Evolutionary conservation across 2,113 vertebrate species (phyloP).

Genomic region (Calidris pugnax): DNA sequence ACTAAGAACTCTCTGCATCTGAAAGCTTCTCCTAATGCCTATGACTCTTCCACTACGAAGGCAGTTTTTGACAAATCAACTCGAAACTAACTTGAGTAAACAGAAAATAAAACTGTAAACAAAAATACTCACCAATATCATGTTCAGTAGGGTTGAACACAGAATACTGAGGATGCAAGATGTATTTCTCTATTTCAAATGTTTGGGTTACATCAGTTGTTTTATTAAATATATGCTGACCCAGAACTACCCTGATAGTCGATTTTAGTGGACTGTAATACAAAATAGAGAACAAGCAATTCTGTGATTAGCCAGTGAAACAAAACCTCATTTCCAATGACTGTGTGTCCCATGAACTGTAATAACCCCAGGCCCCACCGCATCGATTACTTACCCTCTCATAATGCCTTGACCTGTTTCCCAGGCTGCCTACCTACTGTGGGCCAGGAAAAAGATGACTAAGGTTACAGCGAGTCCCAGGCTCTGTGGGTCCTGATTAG

Average conservation of each 20-base stretch:
- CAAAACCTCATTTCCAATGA: neutral
- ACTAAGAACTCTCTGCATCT: neutral
- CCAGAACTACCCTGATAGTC: constrained; percentile 85
- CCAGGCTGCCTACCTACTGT: neutral
- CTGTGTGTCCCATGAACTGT: neutral
- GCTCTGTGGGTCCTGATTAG: neutral
- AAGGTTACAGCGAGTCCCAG: neutral
- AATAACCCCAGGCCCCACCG: neutral
- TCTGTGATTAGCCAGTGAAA: neutral
- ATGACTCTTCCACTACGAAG: neutral
- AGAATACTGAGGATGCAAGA: constrained; percentile 82
- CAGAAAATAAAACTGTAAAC: neutral
- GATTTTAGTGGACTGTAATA: constrained; percentile 79
- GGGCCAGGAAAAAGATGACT: neutral
- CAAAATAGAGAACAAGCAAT: constrained; percentile 10
- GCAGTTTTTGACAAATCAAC: neutral
- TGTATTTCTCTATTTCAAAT: constrained; percentile 84
- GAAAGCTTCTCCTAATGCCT: neutral
- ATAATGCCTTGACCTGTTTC: neutral
- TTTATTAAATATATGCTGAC: constrained; percentile 90
- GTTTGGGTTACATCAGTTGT: constrained; percentile 81
- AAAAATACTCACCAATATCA: constrained; percentile 86
- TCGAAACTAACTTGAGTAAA: neutral
- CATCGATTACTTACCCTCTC: neutral
- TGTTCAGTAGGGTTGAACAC: constrained; percentile 85